Evolutionary conservation across 2,113 vertebrate genomes (phyloP), one percentile per base, ranked within the genome.

Genomic region (Mungos mungo): DNA sequence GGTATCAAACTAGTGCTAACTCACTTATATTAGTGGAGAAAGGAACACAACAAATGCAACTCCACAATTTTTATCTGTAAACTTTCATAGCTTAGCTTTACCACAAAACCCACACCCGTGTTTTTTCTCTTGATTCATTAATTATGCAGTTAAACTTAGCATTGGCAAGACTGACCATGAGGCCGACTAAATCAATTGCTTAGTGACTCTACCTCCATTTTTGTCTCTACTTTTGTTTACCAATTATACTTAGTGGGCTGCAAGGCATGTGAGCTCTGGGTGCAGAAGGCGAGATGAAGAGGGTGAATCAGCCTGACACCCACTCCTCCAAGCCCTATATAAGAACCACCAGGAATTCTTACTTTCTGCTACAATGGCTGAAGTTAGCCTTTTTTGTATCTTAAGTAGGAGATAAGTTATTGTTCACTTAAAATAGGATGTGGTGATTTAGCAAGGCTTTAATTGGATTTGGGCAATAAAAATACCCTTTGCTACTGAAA

Each of bases 381-480:
- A 87, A 74, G 81, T 76, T n/a, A 95, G 69, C n/a, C 71, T 93
- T 79, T 93, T 95, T 47, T 93, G 71, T 92, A 60, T 90, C 13
- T 93, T 93, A 96, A 98, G 97, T 47, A 15, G 38, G 50, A 96
- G 79, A 92, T 95, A 97, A 94, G 87, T n/a, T 71, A n/a, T 93
- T 96, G 38, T 92, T 80, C 86, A 66, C 41, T 71, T 86, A 93
- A 93, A 97, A 96, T 92, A 74, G 84, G 97, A 84, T 31, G 72
- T 21, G 84, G 19, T 13, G 68, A 96, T 77, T 95, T 96, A 85
- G 65, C 90, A 77, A 90, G 31, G 5, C 79, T 98, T 96, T 96
- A 91, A 92, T 88, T 97, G 83, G 95, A 95, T 88, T 96, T 88
- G 81, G 35, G 35, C 95, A 96, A 97, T 90, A 87, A 97, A 98